Evolutionary conservation across 2,888 invertebrate genomes (phyloP), one percentile per base, ranked within the genome.

Genomic region (Anthophora plumipes): DNA sequence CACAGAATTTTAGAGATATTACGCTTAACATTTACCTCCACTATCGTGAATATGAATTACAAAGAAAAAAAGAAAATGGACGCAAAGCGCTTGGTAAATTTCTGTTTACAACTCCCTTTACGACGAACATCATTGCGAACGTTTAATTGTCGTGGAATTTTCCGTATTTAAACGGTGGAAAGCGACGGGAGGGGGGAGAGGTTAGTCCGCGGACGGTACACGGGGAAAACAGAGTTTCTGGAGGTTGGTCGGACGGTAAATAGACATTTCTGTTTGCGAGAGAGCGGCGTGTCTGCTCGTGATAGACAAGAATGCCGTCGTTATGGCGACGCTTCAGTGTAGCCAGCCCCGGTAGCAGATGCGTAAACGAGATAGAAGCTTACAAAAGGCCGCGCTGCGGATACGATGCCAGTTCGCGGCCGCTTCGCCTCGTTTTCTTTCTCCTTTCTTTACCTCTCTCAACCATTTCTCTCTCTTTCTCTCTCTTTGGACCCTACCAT

Each of bases 331-430:
- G 80, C 60, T 83, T 77, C 76, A 46, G 75, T 78, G 82, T 79
- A 69, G 78, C 77, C 78, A 54, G 82, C 77, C 84, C 80, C 73
- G 64, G 80, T 46, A 80, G 86, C 87, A 90, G 91, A 92, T 92
- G 88, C 89, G 89, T 90, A 88, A 90, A 90, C 90, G 90, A 89
- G 91, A 91, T 91, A 91, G 86, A 85, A 88, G 87, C 87, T 86
- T 80, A 90, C 90, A 92, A 92, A 92, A 91, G 91, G 86, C n/a
- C 88, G 83, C 84, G 85, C 89, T 84, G 83, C 74, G 88, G 80
- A 80, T 85, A 78, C 83, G 85, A 80, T 73, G 85, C 70, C 75
- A 67, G 67, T 59, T 60, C 72, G 71, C 80, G 67, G 74, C 68
- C 31, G 60, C 73, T n/a, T 60, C 66, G 57, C 64, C 60, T 31